These are phyloP conservation scores for Seriola rivoliana DNA, from an alignment of 2,113 vertebrate species.

Conservation along the genomic window DNA sequence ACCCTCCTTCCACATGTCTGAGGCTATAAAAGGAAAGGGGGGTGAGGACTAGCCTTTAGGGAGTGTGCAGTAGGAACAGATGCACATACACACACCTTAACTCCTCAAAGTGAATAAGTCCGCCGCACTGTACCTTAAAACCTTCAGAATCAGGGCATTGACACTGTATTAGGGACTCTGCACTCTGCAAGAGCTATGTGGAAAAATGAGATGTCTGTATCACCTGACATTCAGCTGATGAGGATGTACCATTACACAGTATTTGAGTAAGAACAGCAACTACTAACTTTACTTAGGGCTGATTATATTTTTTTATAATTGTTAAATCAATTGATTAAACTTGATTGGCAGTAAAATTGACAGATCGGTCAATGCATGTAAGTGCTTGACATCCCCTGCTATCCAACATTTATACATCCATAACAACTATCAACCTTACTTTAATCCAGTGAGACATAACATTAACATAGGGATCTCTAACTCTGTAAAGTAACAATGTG, in stretches of 20 bases:
- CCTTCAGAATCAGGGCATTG: not conserved
- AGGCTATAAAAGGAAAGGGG: conserved; percentile 77
- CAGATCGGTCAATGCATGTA: too few relatives aligned
- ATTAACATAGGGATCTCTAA: not conserved
- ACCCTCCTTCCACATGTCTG: conserved; percentile 54
- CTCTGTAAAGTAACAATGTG: not conserved
- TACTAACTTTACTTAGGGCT: not conserved
- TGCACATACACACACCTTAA: conserved; percentile 16
- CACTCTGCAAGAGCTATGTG: not conserved
- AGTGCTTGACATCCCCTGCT: not conserved
- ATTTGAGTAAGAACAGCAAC: too few relatives aligned
- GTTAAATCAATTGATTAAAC: not conserved
- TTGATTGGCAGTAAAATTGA: not conserved
- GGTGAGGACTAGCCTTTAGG: conserved; percentile 53
- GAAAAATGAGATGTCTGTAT: not conserved
- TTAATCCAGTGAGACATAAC: not conserved
- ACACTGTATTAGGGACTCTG: not conserved
- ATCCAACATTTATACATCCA: not conserved
- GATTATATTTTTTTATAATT: not conserved
- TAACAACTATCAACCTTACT: not conserved
- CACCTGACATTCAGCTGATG: conserved; percentile 9
- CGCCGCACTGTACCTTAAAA: conserved; percentile 2
- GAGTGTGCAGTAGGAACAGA: conserved; percentile 42
- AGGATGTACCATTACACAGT: not conserved
- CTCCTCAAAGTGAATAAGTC: conserved; percentile 40